Conservation (phyloP, 2,797 vertebrate species). For the Balearica regulorum region DNA sequence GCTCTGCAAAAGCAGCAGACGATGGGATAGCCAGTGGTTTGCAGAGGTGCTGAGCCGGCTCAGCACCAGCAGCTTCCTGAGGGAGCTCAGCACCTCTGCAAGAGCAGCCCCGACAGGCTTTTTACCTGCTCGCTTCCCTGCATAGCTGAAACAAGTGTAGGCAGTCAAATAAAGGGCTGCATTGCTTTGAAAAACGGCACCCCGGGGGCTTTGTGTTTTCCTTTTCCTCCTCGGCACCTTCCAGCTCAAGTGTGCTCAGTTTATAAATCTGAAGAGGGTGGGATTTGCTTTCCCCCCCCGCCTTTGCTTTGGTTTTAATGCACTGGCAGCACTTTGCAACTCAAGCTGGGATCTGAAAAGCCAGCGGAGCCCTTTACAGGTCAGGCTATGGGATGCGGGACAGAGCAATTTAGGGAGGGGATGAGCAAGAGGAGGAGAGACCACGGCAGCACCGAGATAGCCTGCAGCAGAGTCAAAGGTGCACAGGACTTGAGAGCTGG, state of each 20-base stretch:
- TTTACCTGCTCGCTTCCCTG: background rate
- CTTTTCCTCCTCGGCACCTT: background rate
- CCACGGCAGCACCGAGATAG: background rate
- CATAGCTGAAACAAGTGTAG: background rate
- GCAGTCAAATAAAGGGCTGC: background rate
- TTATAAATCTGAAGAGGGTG: background rate
- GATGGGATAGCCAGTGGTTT: background rate
- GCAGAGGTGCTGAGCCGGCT: background rate
- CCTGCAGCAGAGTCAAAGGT: background rate
- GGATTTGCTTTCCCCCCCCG: background rate
- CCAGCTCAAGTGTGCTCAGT: background rate
- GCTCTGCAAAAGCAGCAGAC: background rate
- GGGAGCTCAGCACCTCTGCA: background rate
- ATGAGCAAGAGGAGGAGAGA: background rate
- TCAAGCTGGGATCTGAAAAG: background rate
- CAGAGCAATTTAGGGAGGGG: background rate
- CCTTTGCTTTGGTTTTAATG: background rate
- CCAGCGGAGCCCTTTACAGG: fast-evolving
- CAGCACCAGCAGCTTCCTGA: background rate
- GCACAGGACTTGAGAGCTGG: background rate
- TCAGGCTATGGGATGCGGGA: fast-evolving
- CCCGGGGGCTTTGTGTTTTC: background rate
- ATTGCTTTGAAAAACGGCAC: background rate
- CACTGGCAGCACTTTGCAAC: background rate
- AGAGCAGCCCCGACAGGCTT: background rate